These are phyloP conservation scores for Coregonus sp. DNA, from an alignment of 2,797 vertebrate species.

Conservation along the genomic window DNA sequence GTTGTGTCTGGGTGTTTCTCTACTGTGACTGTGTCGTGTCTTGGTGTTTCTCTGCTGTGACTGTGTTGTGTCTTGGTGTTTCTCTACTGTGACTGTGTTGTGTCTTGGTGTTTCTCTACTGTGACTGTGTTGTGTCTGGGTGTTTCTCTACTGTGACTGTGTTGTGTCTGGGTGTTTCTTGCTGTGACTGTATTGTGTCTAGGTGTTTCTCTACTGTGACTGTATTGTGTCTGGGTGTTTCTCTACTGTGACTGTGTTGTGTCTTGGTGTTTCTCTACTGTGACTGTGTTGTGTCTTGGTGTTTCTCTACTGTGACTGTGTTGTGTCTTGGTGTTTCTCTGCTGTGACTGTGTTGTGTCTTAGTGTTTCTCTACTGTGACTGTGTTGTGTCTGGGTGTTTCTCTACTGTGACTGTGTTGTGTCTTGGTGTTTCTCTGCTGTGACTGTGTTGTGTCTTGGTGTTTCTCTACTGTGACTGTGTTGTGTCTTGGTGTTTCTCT, in stretches of 20 bases:
- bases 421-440: neutral
- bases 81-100: neutral
- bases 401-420: neutral
- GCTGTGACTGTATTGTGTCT: neutral
- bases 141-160: too few relatives aligned
- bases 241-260: too few relatives aligned
- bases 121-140: too few relatives aligned
- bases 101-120: neutral
- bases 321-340: neutral
- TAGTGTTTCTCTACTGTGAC: too few relatives aligned
- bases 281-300: too few relatives aligned
- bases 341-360: neutral
- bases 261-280: too few relatives aligned
- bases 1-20: neutral
- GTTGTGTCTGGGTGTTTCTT: neutral
- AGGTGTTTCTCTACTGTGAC: neutral
- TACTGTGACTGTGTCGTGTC: neutral
- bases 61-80: neutral
- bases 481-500: neutral
- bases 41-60: neutral
- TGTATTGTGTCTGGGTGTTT: neutral
- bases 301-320: too few relatives aligned
- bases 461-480: too few relatives aligned
- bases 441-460: neutral
- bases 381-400: neutral